Conservation (phyloP, 2,113 vertebrate species). For the Crotalus viridis region DNA sequence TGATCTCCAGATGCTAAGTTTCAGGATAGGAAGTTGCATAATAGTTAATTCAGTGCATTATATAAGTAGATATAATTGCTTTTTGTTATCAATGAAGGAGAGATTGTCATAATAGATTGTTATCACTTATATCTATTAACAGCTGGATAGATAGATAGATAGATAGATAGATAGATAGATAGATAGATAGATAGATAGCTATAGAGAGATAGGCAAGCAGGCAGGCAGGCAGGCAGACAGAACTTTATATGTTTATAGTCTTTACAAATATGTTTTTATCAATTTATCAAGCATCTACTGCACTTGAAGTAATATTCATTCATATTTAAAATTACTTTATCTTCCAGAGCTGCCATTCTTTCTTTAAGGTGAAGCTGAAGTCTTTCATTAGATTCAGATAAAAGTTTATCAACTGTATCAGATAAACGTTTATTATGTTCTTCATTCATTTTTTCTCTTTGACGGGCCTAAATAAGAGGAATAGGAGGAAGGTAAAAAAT, state of each 20-base stretch:
- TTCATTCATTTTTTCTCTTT: conserved; percentile 98
- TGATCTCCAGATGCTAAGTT: neutral
- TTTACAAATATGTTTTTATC: neutral
- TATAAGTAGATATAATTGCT: neutral
- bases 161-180: no score
- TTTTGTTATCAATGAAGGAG: neutral
- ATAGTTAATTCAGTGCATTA: neutral
- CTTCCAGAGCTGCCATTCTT: conserved; percentile 94
- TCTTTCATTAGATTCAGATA: conserved; percentile 95
- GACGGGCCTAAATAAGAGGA: conserved; percentile 78
- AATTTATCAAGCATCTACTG: neutral
- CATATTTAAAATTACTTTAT: conserved; percentile 79
- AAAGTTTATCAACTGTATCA: conserved; percentile 94
- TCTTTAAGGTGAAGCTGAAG: conserved; percentile 97
- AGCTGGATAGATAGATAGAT: neutral
- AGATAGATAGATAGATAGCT: no score
- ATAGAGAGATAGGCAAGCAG: no score
- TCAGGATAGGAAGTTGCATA: neutral
- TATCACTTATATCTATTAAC: neutral
- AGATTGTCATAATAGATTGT: neutral
- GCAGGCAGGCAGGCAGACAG: neutral
- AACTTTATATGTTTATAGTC: neutral
- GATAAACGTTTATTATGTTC: conserved; percentile 97
- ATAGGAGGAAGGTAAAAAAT: neutral
- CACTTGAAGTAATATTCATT: neutral